Evolutionary conservation across 2,797 vertebrate genomes (phyloP).

Genomic region (Mus spretus): DNA sequence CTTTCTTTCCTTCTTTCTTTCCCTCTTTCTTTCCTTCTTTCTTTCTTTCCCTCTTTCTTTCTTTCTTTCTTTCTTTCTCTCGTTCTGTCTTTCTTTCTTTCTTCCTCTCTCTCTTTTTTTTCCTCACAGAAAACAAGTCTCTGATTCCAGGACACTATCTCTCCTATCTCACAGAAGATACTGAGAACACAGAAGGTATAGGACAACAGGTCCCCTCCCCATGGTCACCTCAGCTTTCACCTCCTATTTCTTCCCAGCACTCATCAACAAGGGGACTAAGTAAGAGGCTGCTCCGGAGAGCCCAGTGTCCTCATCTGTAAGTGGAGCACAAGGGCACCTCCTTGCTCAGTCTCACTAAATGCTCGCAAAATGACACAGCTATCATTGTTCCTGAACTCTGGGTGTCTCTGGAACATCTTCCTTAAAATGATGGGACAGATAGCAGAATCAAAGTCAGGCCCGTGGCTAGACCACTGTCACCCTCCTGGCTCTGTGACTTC

Average conservation of each 20-base stretch:
- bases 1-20: too few relatives aligned
- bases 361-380: rapidly evolving
- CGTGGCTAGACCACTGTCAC: rapidly evolving
- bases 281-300: neutral
- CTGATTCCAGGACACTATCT: neutral
- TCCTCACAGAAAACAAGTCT: neutral
- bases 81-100: too few relatives aligned
- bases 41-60: too few relatives aligned
- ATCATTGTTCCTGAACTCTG: neutral
- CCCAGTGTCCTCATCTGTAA: neutral
- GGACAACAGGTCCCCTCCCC: rapidly evolving
- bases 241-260: neutral
- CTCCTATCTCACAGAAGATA: neutral
- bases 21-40: too few relatives aligned
- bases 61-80: too few relatives aligned
- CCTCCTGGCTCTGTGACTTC: neutral
- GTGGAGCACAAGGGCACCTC: too few relatives aligned
- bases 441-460: neutral
- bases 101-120: too few relatives aligned
- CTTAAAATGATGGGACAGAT: rapidly evolving
- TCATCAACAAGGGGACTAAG: neutral
- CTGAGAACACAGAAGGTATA: rapidly evolving
- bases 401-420: neutral
- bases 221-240: rapidly evolving
- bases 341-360: rapidly evolving